Conservation (phyloP, 2,113 vertebrate genomes). For the Syrrhaptes paradoxus region DNA sequence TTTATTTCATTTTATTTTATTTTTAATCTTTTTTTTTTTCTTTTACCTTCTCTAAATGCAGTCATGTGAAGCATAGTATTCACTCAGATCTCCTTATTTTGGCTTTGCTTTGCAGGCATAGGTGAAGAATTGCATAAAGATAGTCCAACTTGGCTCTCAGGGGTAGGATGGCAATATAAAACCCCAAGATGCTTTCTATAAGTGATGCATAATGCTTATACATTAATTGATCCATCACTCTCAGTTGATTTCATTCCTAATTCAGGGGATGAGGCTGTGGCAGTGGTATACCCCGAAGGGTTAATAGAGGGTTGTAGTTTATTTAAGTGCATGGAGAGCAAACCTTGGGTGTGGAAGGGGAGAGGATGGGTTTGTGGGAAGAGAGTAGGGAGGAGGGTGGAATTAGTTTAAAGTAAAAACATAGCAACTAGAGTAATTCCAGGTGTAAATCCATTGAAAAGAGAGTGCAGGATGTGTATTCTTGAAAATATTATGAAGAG, state of each 20-base stretch:
- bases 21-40: not conserved
- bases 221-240: slow-evolving; percentile 47
- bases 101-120: slow-evolving; percentile 65
- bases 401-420: not conserved
- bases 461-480: not conserved
- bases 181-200: slow-evolving; percentile 36
- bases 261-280: not conserved
- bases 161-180: slow-evolving; percentile 11
- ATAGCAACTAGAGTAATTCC: not conserved
- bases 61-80: slow-evolving; percentile 53
- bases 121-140: slow-evolving; percentile 53
- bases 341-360: slow-evolving; percentile 1
- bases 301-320: slow-evolving; percentile 45
- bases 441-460: slow-evolving; percentile 30
- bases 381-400: not conserved
- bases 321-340: not conserved
- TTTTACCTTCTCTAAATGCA: slow-evolving; percentile 42
- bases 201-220: not conserved
- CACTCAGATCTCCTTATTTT: slow-evolving; percentile 53
- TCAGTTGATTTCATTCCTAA: slow-evolving; percentile 34
- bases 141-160: slow-evolving; percentile 49
- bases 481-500: not conserved
- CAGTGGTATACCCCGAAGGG: not conserved
- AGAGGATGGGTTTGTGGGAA: not conserved
- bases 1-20: not conserved